Conservation (phyloP, 2,888 invertebrate species). For the Heptascelio sp. region DNA sequence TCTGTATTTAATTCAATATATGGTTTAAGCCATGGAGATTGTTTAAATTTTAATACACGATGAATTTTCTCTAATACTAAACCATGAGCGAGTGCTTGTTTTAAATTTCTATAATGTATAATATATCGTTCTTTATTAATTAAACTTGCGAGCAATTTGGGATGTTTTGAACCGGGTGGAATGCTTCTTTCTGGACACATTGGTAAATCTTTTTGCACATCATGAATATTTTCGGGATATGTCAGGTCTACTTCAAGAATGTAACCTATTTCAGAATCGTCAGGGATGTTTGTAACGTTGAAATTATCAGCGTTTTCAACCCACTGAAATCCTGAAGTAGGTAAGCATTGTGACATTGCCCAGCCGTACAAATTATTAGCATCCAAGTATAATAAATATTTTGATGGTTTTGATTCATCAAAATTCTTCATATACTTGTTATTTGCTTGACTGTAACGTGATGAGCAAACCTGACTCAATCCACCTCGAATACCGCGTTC, state of each 20-base stretch:
- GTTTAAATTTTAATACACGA: slow-evolving; percentile 21
- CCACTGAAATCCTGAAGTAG: slow-evolving; percentile 1
- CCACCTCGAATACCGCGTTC: slow-evolving; percentile 13
- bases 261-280: slow-evolving; percentile 21
- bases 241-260: slow-evolving; percentile 29
- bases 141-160: slow-evolving; percentile 20
- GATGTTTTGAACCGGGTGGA: slow-evolving; percentile 5
- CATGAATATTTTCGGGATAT: slow-evolving; percentile 4
- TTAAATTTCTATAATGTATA: slow-evolving; percentile 38
- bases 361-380: slow-evolving; percentile 27
- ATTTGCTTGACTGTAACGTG: not conserved
- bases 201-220: not conserved
- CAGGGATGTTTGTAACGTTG: not conserved
- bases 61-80: slow-evolving; percentile 9
- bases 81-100: slow-evolving; percentile 26
- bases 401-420: not conserved
- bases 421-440: not conserved
- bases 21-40: slow-evolving; percentile 14
- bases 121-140: not conserved
- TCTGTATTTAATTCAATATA: not conserved
- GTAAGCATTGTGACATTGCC: not conserved
- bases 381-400: not conserved
- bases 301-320: slow-evolving; percentile 11
- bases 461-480: slow-evolving; percentile 4
- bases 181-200: not conserved